Conservation (phyloP, 2,113 vertebrate genomes). For the Pogona vitticeps region DNA sequence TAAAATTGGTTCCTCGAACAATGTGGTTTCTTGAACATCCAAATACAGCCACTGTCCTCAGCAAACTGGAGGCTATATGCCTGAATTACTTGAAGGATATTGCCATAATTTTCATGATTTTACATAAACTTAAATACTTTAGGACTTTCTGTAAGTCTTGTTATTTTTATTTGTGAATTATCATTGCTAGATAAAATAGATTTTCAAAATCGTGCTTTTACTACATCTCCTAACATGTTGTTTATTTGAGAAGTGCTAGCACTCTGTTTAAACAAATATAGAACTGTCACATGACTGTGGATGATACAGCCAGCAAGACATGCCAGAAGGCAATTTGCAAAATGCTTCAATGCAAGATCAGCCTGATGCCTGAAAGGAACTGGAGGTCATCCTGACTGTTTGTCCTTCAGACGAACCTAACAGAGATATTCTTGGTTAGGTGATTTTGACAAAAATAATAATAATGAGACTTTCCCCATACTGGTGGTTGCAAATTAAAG, state of each 20-base stretch:
- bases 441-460: conserved; percentile 10
- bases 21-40: too few species aligned
- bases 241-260: neutral
- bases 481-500: neutral
- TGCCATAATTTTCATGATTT: neutral
- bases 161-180: neutral
- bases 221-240: neutral
- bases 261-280: too few species aligned
- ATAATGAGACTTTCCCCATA: neutral
- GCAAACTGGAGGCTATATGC: too few species aligned
- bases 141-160: too few species aligned
- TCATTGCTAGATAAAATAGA: neutral
- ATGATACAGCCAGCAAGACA: neutral
- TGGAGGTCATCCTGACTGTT: neutral
- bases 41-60: too few species aligned
- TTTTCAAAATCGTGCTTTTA: neutral
- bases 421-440: neutral
- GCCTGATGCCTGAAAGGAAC: neutral
- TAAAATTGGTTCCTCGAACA: neutral
- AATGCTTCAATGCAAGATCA: neutral
- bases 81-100: neutral
- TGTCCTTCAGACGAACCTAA: neutral
- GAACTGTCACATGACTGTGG: neutral
- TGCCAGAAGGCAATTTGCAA: neutral
- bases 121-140: neutral